Evolutionary conservation across 1,140 invertebrate species (phyloP).

Genomic region (Drosophila sp.): DNA sequence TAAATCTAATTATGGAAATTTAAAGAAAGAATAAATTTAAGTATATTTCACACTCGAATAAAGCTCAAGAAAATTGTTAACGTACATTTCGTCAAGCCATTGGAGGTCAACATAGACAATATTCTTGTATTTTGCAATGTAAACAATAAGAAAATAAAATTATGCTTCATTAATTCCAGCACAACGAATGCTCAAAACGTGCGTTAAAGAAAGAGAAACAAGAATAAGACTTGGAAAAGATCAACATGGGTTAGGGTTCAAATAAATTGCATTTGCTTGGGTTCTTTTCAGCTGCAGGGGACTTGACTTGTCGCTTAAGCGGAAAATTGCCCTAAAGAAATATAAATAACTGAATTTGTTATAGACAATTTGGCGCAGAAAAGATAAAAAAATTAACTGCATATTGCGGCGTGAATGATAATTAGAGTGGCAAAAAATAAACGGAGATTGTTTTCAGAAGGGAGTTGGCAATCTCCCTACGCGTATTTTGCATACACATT

Average conservation of each 20-base stretch:
- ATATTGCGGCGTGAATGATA: constrained; percentile 35
- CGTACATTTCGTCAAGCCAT: background rate
- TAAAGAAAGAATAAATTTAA: constrained; percentile 24
- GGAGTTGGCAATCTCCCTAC: constrained; percentile 21
- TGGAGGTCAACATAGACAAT: constrained; percentile 9
- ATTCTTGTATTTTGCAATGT: constrained; percentile 13
- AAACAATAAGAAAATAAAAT: constrained; percentile 38
- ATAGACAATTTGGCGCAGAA: constrained; percentile 38
- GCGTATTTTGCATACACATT: constrained; percentile 61
- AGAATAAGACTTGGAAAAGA: constrained; percentile 5
- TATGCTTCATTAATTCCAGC: constrained; percentile 46
- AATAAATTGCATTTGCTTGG: constrained; percentile 70
- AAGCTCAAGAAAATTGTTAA: constrained; percentile 39
- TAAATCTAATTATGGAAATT: constrained; percentile 42
- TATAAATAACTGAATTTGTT: constrained; percentile 42
- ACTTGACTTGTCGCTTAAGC: constrained; percentile 74
- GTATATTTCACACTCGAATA: background rate
- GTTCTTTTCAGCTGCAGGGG: constrained; percentile 13
- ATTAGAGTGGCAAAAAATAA: constrained; percentile 27
- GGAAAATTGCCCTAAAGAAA: constrained; percentile 58
- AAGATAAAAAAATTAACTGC: constrained; percentile 30
- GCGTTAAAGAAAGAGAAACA: constrained; percentile 34
- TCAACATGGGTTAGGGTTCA: constrained; percentile 66
- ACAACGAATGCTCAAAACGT: constrained; percentile 65
- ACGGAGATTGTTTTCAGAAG: background rate